These are phyloP conservation scores for Argyrosomus regius DNA, from an alignment of 2,797 vertebrate genomes.

Conservation along the genomic window DNA sequence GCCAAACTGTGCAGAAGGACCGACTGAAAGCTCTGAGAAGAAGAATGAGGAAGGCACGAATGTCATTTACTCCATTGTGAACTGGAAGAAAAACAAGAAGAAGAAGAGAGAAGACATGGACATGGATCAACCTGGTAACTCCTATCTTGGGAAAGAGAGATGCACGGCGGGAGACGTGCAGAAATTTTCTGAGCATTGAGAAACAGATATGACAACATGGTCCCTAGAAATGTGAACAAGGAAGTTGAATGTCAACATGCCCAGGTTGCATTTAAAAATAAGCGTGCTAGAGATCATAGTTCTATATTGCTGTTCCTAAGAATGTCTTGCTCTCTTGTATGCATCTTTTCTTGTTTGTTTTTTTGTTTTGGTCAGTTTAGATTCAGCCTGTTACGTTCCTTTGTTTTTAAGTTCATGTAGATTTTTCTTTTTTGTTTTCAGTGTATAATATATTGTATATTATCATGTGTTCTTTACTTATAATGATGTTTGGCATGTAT, in stretches of 20 bases:
- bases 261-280: conserved; percentile 28
- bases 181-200: background rate
- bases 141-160: conserved; percentile 34
- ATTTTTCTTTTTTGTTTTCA: too few relatives aligned
- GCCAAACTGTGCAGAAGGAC: background rate
- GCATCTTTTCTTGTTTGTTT: background rate
- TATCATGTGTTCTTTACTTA: background rate
- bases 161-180: background rate
- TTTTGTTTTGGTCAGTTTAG: too few relatives aligned
- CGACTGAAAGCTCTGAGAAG: background rate
- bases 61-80: conserved; percentile 32
- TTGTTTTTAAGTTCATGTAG: background rate
- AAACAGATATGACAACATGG: background rate
- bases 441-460: background rate
- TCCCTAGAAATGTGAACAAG: background rate
- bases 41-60: background rate
- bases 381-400: too few relatives aligned
- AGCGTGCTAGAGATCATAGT: background rate
- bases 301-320: background rate
- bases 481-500: background rate
- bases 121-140: background rate
- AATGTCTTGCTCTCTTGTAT: background rate
- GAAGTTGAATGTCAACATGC: conserved; percentile 40
- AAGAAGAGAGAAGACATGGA: background rate
- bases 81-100: background rate